Evolutionary conservation across 2,113 vertebrate genomes (phyloP), one percentile per base, ranked within the genome.

Genomic region (Anoura caudifer): DNA sequence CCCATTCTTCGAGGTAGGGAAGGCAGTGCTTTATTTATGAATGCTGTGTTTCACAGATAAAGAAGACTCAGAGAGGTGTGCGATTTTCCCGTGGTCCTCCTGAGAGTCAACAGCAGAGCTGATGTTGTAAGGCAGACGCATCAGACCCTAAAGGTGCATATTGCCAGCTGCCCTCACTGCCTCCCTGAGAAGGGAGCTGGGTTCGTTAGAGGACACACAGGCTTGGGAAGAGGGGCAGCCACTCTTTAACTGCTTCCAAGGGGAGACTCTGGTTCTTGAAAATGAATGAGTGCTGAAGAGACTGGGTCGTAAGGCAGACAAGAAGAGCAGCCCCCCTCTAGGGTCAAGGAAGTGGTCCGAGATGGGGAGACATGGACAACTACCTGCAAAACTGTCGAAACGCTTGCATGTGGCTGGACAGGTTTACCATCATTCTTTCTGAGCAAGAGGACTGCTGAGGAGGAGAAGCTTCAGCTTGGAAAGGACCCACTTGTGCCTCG

Each of bases 201-300:
- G 8, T 24, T 20, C 26, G 52, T 14, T 50, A 22, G 12, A 67
- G 2, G 28, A 67, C 20, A 67, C 24, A 43, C 45, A 82, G 63
- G 7, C 19, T 87, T 69, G 41, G 72, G 82, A 36, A 88, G 26
- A 95, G 61, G n/a, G n/a, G 22, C 7, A 88, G 4, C n/a, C 3
- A 19, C 91, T 33, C 47, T 63, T 76, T 52, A 22, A 31, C 85
- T 36, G 16, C 69, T 45, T 94, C 47, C 41, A 87, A 59, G 73
- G 43, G 63, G 56, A 70, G 10, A 54, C 28, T 84, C 52, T 26
- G 22, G 17, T 50, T 96, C 67, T 87, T 82, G n/a, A 82, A 91
- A 94, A 87, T 16, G 8, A 83, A 47, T 63, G 69, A 86, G 31
- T 4, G 0, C 79, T 31, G 24, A 83, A 50, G 41, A 63, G 36